Evolutionary conservation across 2,797 vertebrate species (phyloP).

Genomic region (Enteromius treurensis): DNA sequence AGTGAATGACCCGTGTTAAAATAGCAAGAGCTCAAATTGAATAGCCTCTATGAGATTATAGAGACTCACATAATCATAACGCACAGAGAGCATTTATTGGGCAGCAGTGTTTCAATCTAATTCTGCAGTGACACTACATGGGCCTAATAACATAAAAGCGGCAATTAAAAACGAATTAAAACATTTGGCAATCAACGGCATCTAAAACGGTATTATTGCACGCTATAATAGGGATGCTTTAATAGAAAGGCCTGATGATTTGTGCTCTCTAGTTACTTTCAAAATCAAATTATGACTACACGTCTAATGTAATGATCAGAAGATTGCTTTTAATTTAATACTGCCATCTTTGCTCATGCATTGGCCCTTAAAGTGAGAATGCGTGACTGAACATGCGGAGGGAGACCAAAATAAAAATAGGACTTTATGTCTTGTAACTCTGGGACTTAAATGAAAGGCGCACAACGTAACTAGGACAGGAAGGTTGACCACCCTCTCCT

Average conservation of each 20-base stretch:
- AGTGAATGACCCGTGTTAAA: slow-evolving; percentile 5
- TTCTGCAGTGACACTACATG: slow-evolving; percentile 15
- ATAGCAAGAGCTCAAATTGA: slow-evolving; percentile 12
- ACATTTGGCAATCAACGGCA: not conserved
- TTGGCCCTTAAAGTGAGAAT: slow-evolving; percentile 12
- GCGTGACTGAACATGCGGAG: not conserved
- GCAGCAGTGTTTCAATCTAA: not conserved
- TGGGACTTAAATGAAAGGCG: not conserved
- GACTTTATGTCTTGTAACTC: not conserved
- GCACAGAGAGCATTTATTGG: not conserved
- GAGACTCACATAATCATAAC: not conserved
- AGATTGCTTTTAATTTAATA: slow-evolving; percentile 13
- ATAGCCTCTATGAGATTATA: not conserved
- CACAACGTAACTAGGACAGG: not conserved
- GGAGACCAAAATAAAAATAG: slow-evolving; percentile 11
- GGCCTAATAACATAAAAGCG: slow-evolving; percentile 16
- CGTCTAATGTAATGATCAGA: slow-evolving; percentile 6
- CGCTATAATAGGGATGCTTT: not conserved
- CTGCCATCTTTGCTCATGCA: not conserved
- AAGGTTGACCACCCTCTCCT: not conserved
- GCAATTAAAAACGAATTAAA: slow-evolving; percentile 41
- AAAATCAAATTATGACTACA: slow-evolving; percentile 1
- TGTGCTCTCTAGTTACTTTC: not conserved
- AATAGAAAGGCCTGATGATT: slow-evolving; percentile 14
- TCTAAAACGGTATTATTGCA: slow-evolving; percentile 7